These are phyloP conservation scores for Vipera latastei DNA, from an alignment of 2,797 vertebrate genomes.

Conservation along the genomic window DNA sequence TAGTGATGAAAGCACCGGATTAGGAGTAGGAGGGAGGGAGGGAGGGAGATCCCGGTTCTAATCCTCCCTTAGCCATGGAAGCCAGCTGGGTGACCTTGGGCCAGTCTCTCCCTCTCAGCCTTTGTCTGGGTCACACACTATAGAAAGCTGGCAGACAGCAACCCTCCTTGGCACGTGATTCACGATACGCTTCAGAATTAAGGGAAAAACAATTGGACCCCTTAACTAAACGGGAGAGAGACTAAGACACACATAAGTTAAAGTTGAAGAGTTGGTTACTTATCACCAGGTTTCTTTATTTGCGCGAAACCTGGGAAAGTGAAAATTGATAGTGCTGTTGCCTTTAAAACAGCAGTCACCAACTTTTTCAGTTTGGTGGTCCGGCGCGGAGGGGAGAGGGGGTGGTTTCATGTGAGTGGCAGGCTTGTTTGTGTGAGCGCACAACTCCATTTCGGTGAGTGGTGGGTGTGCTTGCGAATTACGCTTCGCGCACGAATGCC, in stretches of 20 bases:
- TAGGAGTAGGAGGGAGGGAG: not conserved
- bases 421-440: rapidly evolving
- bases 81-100: not conserved
- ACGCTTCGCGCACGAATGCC: too few relatives aligned
- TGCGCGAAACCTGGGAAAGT: not conserved
- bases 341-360: not conserved
- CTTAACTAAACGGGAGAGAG: not conserved
- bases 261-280: not conserved
- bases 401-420: too few relatives aligned
- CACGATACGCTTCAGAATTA: not conserved
- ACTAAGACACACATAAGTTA: not conserved
- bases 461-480: too few relatives aligned
- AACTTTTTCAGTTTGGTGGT: not conserved
- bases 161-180: not conserved
- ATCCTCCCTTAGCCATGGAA: not conserved
- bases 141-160: not conserved
- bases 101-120: not conserved
- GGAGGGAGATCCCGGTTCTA: not conserved
- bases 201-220: not conserved
- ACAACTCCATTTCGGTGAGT: too few relatives aligned
- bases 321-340: not conserved
- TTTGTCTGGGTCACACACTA: not conserved
- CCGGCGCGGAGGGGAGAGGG: not conserved
- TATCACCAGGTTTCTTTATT: not conserved
- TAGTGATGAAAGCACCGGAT: not conserved